Base-by-base conservation (phyloP, 2,113 vertebrate genomes). In the Xenopus tropicalis region DNA sequence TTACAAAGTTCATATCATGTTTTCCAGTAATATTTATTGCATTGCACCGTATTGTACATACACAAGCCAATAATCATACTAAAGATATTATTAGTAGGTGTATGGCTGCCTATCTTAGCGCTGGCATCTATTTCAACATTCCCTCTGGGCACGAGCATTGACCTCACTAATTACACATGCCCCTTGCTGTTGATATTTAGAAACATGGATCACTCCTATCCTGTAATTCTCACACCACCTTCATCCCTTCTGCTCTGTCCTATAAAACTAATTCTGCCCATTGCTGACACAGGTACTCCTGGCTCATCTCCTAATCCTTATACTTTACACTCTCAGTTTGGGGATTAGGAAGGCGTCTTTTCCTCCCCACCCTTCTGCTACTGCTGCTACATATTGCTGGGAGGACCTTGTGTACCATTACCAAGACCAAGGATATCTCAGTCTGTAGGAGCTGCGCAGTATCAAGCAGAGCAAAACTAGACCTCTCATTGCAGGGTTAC, bases 281-380 rank as follows among this genome's bases (percentile, higher is more conserved):
- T 57, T 75, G 73, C 73, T 75, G 73, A 75, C 66, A 69, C 73
- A 75, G 73, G 54, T 62, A 69, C 73, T 69, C 52, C 59, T 75
- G 66, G 73, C 73, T 75, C 73, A 75, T 75, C 73, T 75, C 59
- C 66, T 75, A 75, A 75, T 75, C 73, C 73, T n/a, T 20, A 59
- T 75, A 44, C 21, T 46, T 75, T 48, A 69, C 58, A 75, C 58
- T 51, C 46, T 52, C 48, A 19, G 20, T 24, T 22, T 51, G 37
- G 9, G 56, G 73, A 69, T 69, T 75, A 75, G 56, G 56, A 46
- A 59, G 46, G 63, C 37, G 12, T 62, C 25, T 43, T 25, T 63
- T 63, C 59, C 73, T 69, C 73, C 65, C 59, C 67, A 54, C 59
- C 59, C 66, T 24, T 66, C 73, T 57, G 44, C 73, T 69, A 66